These are phyloP conservation scores for Nasonovia ribisnigri DNA, from an alignment of 2,888 invertebrate species.

Conservation along the genomic window DNA sequence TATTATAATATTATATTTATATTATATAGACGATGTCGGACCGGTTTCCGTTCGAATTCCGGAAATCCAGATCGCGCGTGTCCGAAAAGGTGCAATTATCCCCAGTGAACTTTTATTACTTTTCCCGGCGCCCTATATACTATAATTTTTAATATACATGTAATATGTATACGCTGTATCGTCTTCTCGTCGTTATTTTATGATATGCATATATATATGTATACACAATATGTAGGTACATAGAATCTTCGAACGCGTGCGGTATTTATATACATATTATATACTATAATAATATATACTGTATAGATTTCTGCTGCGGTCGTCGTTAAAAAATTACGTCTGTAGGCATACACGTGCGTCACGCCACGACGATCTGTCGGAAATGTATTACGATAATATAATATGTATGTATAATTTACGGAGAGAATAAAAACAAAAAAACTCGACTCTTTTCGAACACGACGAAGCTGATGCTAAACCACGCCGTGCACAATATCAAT, in stretches of 20 bases:
- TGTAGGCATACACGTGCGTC: not conserved
- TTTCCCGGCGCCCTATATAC: not conserved
- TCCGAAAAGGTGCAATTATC: slow-evolving; percentile 45
- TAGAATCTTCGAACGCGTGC: not conserved
- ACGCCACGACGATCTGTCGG: not conserved
- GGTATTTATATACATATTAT: not conserved
- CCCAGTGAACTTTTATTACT: slow-evolving; percentile 16
- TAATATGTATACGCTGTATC: not conserved
- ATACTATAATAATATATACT: not conserved
- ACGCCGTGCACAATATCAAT: not conserved
- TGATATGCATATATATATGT: not conserved
- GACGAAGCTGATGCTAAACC: not conserved
- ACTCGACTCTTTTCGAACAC: not conserved
- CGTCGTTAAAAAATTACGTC: not conserved
- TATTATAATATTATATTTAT: not conserved
- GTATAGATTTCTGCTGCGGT: not conserved
- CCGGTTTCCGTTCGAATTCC: slow-evolving; percentile 48
- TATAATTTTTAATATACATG: slow-evolving; percentile 1
- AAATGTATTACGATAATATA: not conserved
- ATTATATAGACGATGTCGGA: not conserved
- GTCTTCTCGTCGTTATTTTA: not conserved
- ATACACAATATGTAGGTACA: not conserved
- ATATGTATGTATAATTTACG: not conserved
- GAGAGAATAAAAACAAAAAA: not conserved
- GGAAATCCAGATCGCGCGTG: slow-evolving; percentile 39